phyloP scores from a whole-genome alignment of 2,888 invertebrate species.

The Strigamia transsilvanica region DNA sequence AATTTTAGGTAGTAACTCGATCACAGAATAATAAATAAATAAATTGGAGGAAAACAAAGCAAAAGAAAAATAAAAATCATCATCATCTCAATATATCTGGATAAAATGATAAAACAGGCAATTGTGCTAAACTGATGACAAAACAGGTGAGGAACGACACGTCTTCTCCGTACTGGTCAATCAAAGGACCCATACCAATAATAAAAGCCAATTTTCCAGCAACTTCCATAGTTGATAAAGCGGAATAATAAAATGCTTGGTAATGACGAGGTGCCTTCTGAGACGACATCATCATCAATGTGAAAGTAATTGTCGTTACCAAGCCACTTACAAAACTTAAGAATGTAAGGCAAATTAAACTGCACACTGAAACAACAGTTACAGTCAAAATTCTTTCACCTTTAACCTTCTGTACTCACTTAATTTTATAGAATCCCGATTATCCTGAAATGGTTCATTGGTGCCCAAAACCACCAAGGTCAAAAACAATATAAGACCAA shows the following conservation, averaged over 20 bases:
- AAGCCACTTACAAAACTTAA: constrained; percentile 33
- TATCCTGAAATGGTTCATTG: constrained; percentile 33
- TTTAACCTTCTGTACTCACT: not conserved
- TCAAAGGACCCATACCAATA: constrained; percentile 42
- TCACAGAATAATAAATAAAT: not conserved
- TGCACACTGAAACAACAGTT: constrained; percentile 11
- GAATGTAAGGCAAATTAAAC: constrained; percentile 29
- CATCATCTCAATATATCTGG: constrained; percentile 16
- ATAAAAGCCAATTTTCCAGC: constrained; percentile 16
- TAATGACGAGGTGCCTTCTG: constrained; percentile 12
- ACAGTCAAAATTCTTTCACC: not conserved
- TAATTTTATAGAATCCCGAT: constrained; percentile 9
- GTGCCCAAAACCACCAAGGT: constrained; percentile 12
- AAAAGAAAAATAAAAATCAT: not conserved
- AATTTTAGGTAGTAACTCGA: not conserved
- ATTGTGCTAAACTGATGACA: constrained; percentile 31
- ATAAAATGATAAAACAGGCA: constrained; percentile 20
- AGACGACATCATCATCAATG: constrained; percentile 33
- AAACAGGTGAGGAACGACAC: constrained; percentile 16
- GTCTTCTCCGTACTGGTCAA: constrained; percentile 19
- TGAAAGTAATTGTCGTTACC: constrained; percentile 40
- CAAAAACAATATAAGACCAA: not conserved
- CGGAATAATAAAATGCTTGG: constrained; percentile 33
- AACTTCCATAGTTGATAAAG: constrained; percentile 32
- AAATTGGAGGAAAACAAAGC: not conserved